Conservation (phyloP, 2,113 vertebrate genomes). For the Nothocercus nigrocapillus region DNA sequence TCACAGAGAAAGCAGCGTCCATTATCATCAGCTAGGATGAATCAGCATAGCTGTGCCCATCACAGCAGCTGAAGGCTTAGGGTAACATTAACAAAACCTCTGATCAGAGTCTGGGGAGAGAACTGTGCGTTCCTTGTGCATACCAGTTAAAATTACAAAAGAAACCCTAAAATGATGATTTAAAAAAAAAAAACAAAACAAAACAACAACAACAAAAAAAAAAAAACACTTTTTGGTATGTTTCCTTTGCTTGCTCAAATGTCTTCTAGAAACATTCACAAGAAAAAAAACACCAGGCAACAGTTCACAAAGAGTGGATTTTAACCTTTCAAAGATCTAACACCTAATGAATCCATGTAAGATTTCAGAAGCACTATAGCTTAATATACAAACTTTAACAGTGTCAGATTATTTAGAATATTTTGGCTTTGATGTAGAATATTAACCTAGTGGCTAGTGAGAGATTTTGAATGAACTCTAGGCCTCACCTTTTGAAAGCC, state of each 20-base stretch:
- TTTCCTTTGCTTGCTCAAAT: conserved; percentile 18
- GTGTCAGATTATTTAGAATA: conserved; percentile 21
- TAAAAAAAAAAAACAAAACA: background rate
- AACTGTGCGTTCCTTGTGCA: conserved; percentile 1
- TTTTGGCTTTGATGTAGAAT: conserved; percentile 50
- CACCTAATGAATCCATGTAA: background rate
- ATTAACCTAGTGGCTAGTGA: conserved; percentile 69
- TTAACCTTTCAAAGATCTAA: conserved; percentile 2
- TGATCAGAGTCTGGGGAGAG: background rate
- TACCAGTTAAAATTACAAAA: background rate
- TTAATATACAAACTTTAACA: conserved; percentile 22
- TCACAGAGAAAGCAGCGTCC: background rate
- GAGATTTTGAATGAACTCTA: conserved; percentile 50
- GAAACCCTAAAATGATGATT: background rate
- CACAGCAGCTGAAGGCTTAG: background rate
- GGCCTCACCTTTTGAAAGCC: conserved; percentile 40
- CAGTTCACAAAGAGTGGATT: background rate
- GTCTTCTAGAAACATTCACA: background rate
- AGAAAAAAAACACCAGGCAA: conserved; percentile 35
- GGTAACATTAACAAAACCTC: background rate
- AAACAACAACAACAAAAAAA: background rate
- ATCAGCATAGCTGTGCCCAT: background rate
- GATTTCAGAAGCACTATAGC: conserved; percentile 1
- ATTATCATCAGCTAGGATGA: background rate
- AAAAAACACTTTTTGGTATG: background rate